Conservation (phyloP, 1,140 invertebrate genomes). For the Uloborus diversus region DNA sequence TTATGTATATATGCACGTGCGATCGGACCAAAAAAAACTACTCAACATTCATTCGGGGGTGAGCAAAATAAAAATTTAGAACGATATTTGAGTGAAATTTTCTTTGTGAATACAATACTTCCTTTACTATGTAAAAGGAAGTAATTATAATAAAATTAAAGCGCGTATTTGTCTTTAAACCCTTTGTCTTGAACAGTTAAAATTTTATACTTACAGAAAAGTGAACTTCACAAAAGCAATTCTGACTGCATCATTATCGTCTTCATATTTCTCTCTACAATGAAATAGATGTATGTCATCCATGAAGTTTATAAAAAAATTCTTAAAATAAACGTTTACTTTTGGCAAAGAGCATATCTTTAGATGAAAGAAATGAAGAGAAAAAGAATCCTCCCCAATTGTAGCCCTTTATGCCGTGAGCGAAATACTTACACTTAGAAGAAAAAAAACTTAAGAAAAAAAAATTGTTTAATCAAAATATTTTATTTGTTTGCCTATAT, state of each 20-base stretch:
- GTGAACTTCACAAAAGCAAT: conserved; percentile 24
- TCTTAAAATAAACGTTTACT: neutral
- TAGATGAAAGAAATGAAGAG: no score
- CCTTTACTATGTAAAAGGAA: no score
- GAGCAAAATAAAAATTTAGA: no score
- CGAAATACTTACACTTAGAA: neutral
- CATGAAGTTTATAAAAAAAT: neutral
- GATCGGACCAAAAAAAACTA: no score
- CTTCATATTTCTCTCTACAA: neutral
- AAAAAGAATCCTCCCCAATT: neutral
- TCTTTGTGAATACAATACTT: no score
- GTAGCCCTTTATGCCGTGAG: neutral
- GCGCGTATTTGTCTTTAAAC: neutral
- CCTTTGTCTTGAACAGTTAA: neutral
- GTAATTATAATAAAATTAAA: no score
- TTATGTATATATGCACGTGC: no score
- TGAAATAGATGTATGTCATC: no score
- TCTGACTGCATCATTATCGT: neutral
- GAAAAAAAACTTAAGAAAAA: neutral
- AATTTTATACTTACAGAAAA: conserved; percentile 20
- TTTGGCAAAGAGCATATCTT: neutral
- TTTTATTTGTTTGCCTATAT: no score
- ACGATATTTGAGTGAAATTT: no score
- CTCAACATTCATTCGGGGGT: no score
- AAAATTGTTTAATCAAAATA: no score